phyloP scores from a whole-genome alignment of 2,797 vertebrate species.

The Margarornis squamiger region DNA sequence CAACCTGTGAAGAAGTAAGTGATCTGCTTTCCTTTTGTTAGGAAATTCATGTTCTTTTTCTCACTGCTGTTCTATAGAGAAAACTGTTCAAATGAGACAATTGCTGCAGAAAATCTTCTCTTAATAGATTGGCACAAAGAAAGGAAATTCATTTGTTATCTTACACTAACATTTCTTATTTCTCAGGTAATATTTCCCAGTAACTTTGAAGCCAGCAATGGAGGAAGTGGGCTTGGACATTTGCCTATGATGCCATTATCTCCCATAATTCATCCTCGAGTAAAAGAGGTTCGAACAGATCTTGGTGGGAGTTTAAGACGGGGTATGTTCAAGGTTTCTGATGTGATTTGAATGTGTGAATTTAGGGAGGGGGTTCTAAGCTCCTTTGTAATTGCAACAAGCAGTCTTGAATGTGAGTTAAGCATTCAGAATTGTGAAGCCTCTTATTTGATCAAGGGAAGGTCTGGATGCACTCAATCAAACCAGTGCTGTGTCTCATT shows the following conservation, averaged over 20 bases:
- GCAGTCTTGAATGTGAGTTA: neutral
- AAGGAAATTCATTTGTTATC: neutral
- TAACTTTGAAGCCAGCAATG: constrained; percentile 86
- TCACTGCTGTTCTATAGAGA: neutral
- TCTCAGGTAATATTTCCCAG: constrained; percentile 91
- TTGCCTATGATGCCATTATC: constrained; percentile 90
- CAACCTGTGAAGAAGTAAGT: constrained; percentile 94
- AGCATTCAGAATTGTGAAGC: neutral
- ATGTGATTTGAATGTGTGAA: neutral
- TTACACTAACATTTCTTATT: neutral
- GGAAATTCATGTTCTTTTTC: neutral
- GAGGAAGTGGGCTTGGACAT: constrained; percentile 77
- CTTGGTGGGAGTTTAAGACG: constrained; percentile 83
- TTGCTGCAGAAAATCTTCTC: neutral
- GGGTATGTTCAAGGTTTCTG: constrained; percentile 76
- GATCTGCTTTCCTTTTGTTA: neutral
- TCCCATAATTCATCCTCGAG: constrained; percentile 93
- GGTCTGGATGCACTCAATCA: neutral
- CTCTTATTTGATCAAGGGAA: neutral
- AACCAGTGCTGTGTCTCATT: neutral
- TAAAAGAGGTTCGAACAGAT: constrained; percentile 91
- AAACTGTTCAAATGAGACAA: neutral
- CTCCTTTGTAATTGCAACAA: neutral
- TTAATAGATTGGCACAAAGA: neutral
- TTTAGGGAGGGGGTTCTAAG: neutral